Evolutionary conservation across 2,113 vertebrate genomes (phyloP), one percentile per base, ranked within the genome.

Genomic region (Misgurnus mizolepis): DNA sequence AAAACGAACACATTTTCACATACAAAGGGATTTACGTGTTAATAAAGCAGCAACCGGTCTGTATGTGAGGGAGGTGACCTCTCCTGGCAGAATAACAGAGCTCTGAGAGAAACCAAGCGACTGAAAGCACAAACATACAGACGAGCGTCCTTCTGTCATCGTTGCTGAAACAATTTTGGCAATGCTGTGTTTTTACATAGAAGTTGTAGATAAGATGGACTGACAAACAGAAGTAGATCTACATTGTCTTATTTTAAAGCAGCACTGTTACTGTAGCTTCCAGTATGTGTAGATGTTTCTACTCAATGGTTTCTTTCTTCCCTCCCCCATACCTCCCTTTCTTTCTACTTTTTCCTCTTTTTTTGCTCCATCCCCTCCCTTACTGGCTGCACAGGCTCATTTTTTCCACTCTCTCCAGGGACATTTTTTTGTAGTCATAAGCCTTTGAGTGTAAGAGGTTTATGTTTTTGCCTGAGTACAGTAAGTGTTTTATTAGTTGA

Each of bases 331-430:
- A 14, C 80, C 72, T 34, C 45, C 56, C 82, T 74, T 80, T 66
- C 83, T 74, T 80, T 66, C 83, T 80, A 61, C n/a, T 18, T 73
- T 47, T 76, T 77, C 82, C 85, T 77, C 47, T 18, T 78, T 56
- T 22, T 56, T 79, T 81, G 80, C 9, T 85, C 86, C 83, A 77
- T 86, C 85, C 86, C 82, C 88, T 87, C 83, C 82, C 80, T 84
- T 79, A 74, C 66, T 22, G 22, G 22, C 22, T 88, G 80, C 60
- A 83, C 89, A 78, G 82, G 67, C 85, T 91, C 83, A 90, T 83
- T 89, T 89, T 91, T 91, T 91, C 91, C 92, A 86, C 87, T 85
- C 86, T 82, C 85, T 87, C 79, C 80, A 66, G 87, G 84, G 87
- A 88, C 81, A 66, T 79, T 65, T 55, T 81, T 72, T 82, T 70